Percentiles rank a stretch among this genome's conserved stretches.
These are phyloP conservation scores for Eciton burchellii DNA, from an alignment of 1,140 invertebrate genomes.

Conservation along the genomic window DNA sequence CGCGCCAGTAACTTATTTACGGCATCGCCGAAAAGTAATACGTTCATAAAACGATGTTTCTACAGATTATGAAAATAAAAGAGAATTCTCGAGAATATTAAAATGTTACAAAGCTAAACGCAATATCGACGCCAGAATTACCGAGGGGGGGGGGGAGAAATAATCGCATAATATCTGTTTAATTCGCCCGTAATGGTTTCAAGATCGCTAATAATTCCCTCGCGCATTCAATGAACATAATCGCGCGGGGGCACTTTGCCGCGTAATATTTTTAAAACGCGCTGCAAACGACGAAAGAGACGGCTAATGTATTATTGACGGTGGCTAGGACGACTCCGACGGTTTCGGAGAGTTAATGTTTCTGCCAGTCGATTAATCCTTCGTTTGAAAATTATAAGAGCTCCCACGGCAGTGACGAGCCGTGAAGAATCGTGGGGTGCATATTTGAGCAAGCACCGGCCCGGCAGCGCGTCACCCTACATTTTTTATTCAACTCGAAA, in stretches of 20 bases:
- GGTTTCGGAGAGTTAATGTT: conserved; percentile 74
- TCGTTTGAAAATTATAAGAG: conserved; percentile 79
- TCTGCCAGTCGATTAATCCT: conserved; percentile 80
- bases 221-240: conserved; percentile 19
- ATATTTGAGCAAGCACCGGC: conserved; percentile 73
- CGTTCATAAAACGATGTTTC: neutral
- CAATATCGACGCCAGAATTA: conserved; percentile 13
- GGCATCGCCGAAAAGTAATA: neutral
- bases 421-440: conserved; percentile 78
- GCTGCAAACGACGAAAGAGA: conserved; percentile 60
- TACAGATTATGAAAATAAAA: no score
- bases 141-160: neutral
- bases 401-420: conserved; percentile 70
- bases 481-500: conserved; percentile 74
- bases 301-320: conserved; percentile 71
- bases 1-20: neutral
- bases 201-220: conserved; percentile 44
- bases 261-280: conserved; percentile 65
- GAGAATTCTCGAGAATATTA: no score
- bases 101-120: no score
- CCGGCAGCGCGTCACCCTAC: conserved; percentile 36
- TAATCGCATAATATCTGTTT: neutral
- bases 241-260: conserved; percentile 7
- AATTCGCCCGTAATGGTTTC: neutral
- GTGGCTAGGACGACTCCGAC: conserved; percentile 56